Conservation (phyloP, 2,797 vertebrate species). For the Peromyscus aztecus region DNA sequence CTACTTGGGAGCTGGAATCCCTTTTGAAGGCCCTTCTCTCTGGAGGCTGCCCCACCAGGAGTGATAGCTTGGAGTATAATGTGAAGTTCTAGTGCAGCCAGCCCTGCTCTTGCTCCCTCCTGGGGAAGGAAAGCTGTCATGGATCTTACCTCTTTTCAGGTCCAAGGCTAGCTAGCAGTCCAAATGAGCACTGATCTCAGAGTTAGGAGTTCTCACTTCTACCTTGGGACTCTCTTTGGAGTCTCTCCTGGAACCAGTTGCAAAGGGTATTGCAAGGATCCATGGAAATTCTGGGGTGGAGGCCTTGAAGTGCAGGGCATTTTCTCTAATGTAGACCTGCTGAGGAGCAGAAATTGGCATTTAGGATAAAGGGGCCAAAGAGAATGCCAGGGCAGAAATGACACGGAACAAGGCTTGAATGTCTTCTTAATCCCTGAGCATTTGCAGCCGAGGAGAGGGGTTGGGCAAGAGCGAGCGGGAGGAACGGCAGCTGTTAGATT, state of each 20-base stretch:
- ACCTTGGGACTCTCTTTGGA: background rate
- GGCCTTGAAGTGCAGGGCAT: conserved; percentile 40
- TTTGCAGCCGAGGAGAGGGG: conserved; percentile 80
- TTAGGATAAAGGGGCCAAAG: conserved; percentile 68
- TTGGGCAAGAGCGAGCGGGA: conserved; percentile 71
- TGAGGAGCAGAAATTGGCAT: conserved; percentile 66
- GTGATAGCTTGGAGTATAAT: background rate
- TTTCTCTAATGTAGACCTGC: conserved; percentile 18
- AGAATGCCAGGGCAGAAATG: conserved; percentile 81
- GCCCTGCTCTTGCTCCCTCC: background rate
- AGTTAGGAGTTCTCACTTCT: conserved; percentile 7
- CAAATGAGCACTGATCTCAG: background rate
- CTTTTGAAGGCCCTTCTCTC: conserved; percentile 52
- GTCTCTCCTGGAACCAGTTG: background rate
- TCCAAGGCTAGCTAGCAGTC: background rate
- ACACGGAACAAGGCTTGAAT: conserved; percentile 83
- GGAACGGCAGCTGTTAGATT: conserved; percentile 82
- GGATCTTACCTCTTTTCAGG: background rate
- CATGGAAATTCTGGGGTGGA: conserved; percentile 13
- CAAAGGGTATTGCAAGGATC: background rate
- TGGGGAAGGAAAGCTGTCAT: background rate
- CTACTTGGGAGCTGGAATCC: conserved; percentile 36
- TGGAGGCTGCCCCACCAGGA: background rate
- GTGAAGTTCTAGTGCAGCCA: background rate
- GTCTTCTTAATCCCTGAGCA: conserved; percentile 83